Evolutionary conservation across 2,113 vertebrate genomes (phyloP), one percentile per base, ranked within the genome.

Genomic region (Spilogale gracilis): DNA sequence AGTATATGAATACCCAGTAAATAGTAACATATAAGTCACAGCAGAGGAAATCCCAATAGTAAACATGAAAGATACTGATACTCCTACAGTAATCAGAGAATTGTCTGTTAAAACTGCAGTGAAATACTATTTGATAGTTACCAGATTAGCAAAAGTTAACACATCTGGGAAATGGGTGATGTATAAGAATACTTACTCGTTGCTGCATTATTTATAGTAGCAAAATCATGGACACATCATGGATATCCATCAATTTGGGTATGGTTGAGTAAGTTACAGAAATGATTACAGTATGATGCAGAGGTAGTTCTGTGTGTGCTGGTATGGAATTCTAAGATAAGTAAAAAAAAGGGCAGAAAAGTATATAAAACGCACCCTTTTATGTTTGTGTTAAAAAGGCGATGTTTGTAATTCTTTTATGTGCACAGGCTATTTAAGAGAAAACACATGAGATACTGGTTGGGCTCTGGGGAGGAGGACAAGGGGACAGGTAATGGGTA

Each of bases 101-200:
- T 5, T 56, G 12, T 69, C 30, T 8, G 20, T 96, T 94, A 61
- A 96, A 89, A 80, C 10, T 91, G 1, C 6, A 71, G 11, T 43
- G 12, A 86, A 79, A 86, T 38, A 9, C 65, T 20, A 60, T 86
- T 94, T 95, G 50, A 86, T 97, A 95, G 45, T 96, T 45, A 65
- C 71, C 82, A 73, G 73, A 48, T 61, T 67, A 25, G 21, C 80
- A 80, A 8, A 97, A 52, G 25, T 69, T 71, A 91, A 81, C 23
- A n/a, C 27, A n/a, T 52, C 17, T 89, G 61, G 27, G 79, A 95
- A 73, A 30, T 93, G n/a, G 54, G 16, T 89, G 5, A 25, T 48
- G 0, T 87, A 20, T 10, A 88, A 50, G 18, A 91, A 17, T 48
- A 83, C 61, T 27, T 63, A 63, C 25, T 89, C 74, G 61, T 7